Evolutionary conservation across 2,888 invertebrate species (phyloP), one percentile per base, ranked within the genome.

Genomic region (Gonocerus acuteangulatus): DNA sequence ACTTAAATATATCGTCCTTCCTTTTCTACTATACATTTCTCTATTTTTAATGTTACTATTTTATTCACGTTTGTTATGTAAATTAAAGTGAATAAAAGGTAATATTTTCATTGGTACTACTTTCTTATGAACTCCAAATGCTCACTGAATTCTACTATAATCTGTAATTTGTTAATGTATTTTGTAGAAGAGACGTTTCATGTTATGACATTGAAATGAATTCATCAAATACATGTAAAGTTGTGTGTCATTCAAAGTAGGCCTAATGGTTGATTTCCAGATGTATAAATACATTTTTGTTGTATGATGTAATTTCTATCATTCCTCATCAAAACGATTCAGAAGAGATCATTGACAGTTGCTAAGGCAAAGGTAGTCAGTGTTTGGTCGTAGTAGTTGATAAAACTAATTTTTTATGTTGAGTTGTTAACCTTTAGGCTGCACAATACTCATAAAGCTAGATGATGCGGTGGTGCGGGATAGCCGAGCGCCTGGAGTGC

Each of bases 201-300:
- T 39, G 39, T 39, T n/a, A 39, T 27, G 32, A 57, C 21, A 23
- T 45, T 32, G 16, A 48, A 47, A 59, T 36, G 42, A 59, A 48
- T 47, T 15, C 60, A 49, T 13, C 48, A 51, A 60, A 51, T 42
- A 48, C 56, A 62, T 62, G 51, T 52, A 49, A 48, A 59, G 32
- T 62, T 62, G 62, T 65, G 60, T 63, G 65, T 65, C 57, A 65
- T 62, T 67, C 62, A 61, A 49, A 45, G 65, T 67, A 67, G 67
- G 67, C 67, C 67, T 67, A 67, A 65, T 61, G 51, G 56, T 65
- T 62, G 48, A 64, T 64, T 63, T 65, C 54, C 66, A 66, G 63
- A 65, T 66, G 66, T 67, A 66, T 62, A 66, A 57, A 66, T 67
- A 65, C 66, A 67, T 61, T 67, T 65, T 67, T 63, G 66, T 67